Evolutionary conservation across 2,113 vertebrate genomes (phyloP).

Genomic region (Hippocampus zosterae): DNA sequence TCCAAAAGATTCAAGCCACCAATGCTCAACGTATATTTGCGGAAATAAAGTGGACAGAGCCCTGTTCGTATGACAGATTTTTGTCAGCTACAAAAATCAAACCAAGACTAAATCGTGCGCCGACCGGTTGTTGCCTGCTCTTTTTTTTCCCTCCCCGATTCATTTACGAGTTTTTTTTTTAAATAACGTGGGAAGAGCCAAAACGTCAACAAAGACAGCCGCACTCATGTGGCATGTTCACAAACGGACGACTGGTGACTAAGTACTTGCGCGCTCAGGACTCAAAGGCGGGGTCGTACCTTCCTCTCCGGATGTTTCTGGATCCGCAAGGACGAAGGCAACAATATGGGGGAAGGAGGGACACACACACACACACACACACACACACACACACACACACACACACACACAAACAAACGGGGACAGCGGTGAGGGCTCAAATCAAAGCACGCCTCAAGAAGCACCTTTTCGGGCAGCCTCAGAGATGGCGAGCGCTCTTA

Average conservation of each 20-base stretch:
- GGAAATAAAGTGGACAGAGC: too few species aligned
- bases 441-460: too few species aligned
- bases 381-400: not conserved
- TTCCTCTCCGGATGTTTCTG: constrained; percentile 97
- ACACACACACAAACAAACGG: not conserved
- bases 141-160: not conserved
- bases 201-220: not conserved
- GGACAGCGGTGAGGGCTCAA: not conserved
- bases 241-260: too few species aligned
- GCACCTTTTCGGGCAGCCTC: too few species aligned
- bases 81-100: too few species aligned
- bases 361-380: not conserved
- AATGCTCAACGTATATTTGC: too few species aligned
- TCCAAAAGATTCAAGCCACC: not conserved
- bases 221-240: not conserved
- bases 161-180: too few species aligned
- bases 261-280: constrained; percentile 52
- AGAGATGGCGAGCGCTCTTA: constrained; percentile 68
- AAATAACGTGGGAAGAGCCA: too few species aligned
- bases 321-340: constrained; percentile 12
- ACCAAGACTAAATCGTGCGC: too few species aligned
- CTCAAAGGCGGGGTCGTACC: constrained; percentile 83
- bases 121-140: too few species aligned
- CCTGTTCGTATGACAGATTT: too few species aligned
- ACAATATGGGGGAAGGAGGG: constrained; percentile 6